Evolutionary conservation across 2,797 vertebrate species (phyloP), one percentile per base, ranked within the genome.

Genomic region (Enteromius radiatus): DNA sequence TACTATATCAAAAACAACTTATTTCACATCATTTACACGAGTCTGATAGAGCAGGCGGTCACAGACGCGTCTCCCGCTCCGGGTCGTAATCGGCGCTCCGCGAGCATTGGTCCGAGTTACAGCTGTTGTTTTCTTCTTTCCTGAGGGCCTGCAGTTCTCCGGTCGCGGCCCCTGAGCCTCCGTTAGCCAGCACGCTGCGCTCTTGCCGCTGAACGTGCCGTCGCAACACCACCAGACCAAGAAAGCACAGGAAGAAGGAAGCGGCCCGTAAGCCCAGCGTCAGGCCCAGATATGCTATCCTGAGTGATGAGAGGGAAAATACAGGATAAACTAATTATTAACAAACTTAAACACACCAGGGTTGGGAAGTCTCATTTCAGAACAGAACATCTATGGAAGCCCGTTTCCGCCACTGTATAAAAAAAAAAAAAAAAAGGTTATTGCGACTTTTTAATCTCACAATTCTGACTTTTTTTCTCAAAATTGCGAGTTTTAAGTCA

Each of bases 201-300:
- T 93, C 88, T 75, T 93, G 90, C 49, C 28, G 82, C 78, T 78
- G 85, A n/a, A 94, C 75, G 9, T 93, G 93, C 86, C 81, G 90
- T 86, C 89, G 91, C 49, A 95, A 88, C 11, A 94, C 67, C 85
- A 88, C 76, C 81, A 93, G 93, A 3, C 93, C 93, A 76, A 91
- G 85, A 79, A 92, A 89, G 75, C 93, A 95, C 75, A 95, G 84
- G 81, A 94, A 80, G 89, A 94, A 94, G 64, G 94, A 94, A 33
- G 90, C 69, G 1, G 92, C 90, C 84, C 93, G 93, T 84, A 95
- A 86, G 26, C 93, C 93, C 81, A 95, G 75, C 0, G 93, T 92
- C 79, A 95, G 89, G 28, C 93, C 93, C 78, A 95, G 87, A 87
- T 94, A 95, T 52, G 93, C 90, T 69, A 89, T 88, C 91, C 95